Percentiles rank a stretch among this genome's conserved stretches.
These are phyloP conservation scores for Pachycephus smyrnensis DNA, from an alignment of 2,888 invertebrate genomes.

Conservation along the genomic window DNA sequence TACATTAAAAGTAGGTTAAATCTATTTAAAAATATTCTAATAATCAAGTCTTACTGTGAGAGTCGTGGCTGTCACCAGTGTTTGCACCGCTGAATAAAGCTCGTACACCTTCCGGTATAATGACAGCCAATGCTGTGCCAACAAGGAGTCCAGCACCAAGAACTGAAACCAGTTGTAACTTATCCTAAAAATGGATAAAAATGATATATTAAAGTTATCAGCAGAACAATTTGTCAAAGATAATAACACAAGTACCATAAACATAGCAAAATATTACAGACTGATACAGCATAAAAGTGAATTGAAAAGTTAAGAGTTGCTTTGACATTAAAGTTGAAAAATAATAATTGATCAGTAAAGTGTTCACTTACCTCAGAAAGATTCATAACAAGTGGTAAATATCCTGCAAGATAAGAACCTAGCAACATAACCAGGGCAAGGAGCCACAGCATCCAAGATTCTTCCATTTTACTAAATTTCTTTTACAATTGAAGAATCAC, in stretches of 20 bases:
- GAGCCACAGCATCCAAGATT: constrained; percentile 84
- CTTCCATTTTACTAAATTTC: constrained; percentile 75
- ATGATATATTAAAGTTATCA: constrained; percentile 12
- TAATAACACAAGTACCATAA: neutral
- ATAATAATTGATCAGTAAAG: neutral
- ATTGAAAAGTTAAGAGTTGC: neutral
- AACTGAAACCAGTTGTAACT: constrained; percentile 92
- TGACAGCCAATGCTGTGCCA: constrained; percentile 97
- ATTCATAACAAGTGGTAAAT: constrained; percentile 92
- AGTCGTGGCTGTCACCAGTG: constrained; percentile 16
- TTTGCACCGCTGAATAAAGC: constrained; percentile 71
- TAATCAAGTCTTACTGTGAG: constrained; percentile 23
- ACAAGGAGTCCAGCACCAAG: constrained; percentile 97
- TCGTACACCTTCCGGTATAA: constrained; percentile 98
- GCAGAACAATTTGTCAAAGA: neutral
- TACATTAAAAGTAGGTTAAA: neutral
- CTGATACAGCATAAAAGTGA: neutral
- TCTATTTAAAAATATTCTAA: neutral
- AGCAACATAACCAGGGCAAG: constrained; percentile 93
- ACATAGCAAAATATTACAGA: no score
- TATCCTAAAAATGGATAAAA: constrained; percentile 77
- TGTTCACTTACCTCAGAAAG: constrained; percentile 86
- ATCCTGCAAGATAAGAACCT: constrained; percentile 95
- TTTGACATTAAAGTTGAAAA: neutral
- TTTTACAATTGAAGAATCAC: neutral